Evolutionary conservation across 2,888 invertebrate species (phyloP), one percentile per base, ranked within the genome.

Genomic region (Himalopsyche anomala): DNA sequence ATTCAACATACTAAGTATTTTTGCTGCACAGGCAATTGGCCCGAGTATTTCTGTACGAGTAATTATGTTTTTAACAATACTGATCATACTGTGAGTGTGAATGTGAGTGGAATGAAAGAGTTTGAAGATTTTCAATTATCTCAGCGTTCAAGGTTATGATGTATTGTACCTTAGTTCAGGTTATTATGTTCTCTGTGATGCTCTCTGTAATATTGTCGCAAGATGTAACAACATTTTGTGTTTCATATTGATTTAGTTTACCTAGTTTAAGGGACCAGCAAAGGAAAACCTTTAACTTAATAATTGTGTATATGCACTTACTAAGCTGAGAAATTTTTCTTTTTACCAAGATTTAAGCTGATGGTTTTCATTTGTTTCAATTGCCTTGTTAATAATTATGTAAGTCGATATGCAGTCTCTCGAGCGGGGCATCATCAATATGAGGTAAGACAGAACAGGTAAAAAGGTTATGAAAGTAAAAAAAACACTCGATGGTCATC

Each of bases 391-490:
- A 62, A 74, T 74, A 15, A 36, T 74, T 74, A 74, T 74, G 36
- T 74, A 74, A 74, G 74, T 74, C 74, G 36, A 74, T 36, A 36
- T 36, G 28, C 36, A 36, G 74, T 74, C 74, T 74, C 74, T 36
- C 38, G 74, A 36, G n/a, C 74, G 12, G 74, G 11, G 6, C 36
- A 36, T 36, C 74, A 40, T 28, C 80, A 11, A 8, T 17, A n/a
- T 28, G 28, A 80, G 80, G 80, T 80, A 80, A 80, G 80, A 51
- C 45, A 15, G 54, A 81, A 81, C 81, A 54, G 81, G 81, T 81
- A 81, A 81, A 81, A 28, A 54, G 81, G 81, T 81, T 54, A 38
- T 15, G 28, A 80, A 17, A 80, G 42, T 80, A 45, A 45, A 81
- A 54, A 54, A 55, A 17, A 38, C 28, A 45, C 80, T 40, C 17